Evolutionary conservation across 2,888 invertebrate species (phyloP).

Genomic region (Caenorhabditis zanzibari): DNA sequence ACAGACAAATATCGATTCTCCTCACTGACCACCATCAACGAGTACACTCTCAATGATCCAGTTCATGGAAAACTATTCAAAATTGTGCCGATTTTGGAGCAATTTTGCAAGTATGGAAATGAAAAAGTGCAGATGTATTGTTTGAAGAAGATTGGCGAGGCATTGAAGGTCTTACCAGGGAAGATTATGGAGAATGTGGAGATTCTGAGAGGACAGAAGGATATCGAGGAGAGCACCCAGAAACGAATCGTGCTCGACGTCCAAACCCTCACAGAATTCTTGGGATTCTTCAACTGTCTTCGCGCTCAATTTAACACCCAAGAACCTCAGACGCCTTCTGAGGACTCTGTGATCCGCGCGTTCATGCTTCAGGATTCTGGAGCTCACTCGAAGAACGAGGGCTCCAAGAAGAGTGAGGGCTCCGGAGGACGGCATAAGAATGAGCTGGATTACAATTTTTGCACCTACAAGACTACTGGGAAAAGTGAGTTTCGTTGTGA

Average conservation of each 20-base stretch:
- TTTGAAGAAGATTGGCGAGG: constrained; percentile 15
- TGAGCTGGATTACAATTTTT: constrained; percentile 32
- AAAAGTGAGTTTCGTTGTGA: constrained; percentile 25
- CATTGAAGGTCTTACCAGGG: constrained; percentile 1
- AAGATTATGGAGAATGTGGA: constrained; percentile 33
- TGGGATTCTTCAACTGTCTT: constrained; percentile 42
- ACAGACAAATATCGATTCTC: constrained; percentile 42
- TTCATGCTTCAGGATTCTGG: constrained; percentile 37
- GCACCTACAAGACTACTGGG: constrained; percentile 51
- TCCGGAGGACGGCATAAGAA: constrained; percentile 3
- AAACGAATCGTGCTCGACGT: constrained; percentile 28
- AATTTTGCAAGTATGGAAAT: constrained; percentile 38
- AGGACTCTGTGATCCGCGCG: constrained; percentile 10
- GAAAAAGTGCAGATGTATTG: constrained; percentile 29
- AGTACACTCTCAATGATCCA: background rate
- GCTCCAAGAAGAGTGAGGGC: background rate
- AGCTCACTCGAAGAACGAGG: background rate
- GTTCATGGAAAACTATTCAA: background rate
- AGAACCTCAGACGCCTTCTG: background rate
- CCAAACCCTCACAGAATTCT: constrained; percentile 24
- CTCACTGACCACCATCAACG: constrained; percentile 8
- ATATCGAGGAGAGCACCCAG: constrained; percentile 16
- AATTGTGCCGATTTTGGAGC: background rate
- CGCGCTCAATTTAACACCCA: background rate
- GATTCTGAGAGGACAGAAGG: constrained; percentile 1